Percentiles rank a stretch among this genome's conserved stretches.
These are phyloP conservation scores for Sinocyclocheilus anshuiensis DNA, from an alignment of 2,113 vertebrate species.

Conservation along the genomic window DNA sequence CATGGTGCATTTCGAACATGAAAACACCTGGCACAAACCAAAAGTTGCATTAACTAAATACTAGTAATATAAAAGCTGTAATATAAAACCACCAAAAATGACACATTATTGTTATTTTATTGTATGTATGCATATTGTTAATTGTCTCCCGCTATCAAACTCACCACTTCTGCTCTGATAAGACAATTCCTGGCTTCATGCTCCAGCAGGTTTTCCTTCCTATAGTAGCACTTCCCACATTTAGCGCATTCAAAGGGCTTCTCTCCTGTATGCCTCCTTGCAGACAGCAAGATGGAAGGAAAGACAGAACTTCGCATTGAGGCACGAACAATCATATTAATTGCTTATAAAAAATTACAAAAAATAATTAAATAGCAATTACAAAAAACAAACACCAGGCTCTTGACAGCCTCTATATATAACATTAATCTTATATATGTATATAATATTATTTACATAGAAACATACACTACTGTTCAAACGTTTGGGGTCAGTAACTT, in stretches of 20 bases:
- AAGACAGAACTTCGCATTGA: neutral
- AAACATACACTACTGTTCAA: too few species aligned
- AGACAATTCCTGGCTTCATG: slow-evolving; percentile 89
- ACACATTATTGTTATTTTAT: neutral
- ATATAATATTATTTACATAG: too few species aligned
- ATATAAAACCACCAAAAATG: too few species aligned
- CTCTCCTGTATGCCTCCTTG: slow-evolving; percentile 93
- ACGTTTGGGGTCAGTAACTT: too few species aligned
- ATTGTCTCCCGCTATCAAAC: neutral
- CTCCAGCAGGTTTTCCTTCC: slow-evolving; percentile 92
- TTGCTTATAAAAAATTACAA: neutral
- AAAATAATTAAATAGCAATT: neutral
- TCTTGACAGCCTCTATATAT: too few species aligned
- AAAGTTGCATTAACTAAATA: neutral
- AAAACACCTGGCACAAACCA: slow-evolving; percentile 78
- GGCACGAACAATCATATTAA: neutral
- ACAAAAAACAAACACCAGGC: neutral
- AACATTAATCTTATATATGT: too few species aligned
- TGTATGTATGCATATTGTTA: neutral
- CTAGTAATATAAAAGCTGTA: too few species aligned
- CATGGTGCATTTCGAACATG: slow-evolving; percentile 80
- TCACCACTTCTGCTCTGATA: slow-evolving; percentile 81
- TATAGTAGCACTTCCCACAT: slow-evolving; percentile 93
- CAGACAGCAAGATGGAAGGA: neutral
- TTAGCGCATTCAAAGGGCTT: slow-evolving; percentile 91